A percentile compares a stretch with the other conserved stretches of the same genome.
These are phyloP conservation scores for Pantherophis alleghaniensis DNA, from an alignment of 2,797 vertebrate species.

Conservation along the genomic window DNA sequence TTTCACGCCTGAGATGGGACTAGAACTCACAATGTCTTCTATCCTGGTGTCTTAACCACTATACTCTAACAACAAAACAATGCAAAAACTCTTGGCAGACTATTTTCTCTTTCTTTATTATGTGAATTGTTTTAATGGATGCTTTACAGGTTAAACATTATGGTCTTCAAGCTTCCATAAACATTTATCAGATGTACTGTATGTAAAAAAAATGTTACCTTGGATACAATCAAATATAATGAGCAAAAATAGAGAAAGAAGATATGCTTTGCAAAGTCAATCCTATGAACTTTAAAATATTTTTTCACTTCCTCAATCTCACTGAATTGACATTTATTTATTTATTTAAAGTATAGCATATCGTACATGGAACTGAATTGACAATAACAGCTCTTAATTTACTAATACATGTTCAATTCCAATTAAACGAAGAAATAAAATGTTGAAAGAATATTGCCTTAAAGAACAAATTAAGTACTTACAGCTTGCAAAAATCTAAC, in stretches of 20 bases:
- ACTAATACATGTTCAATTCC: neutral
- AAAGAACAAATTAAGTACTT: constrained; percentile 59
- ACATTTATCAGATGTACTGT: neutral
- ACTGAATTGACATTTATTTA: neutral
- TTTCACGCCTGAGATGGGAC: neutral
- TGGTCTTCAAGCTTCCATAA: neutral
- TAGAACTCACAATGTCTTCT: neutral
- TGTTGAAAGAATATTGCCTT: neutral
- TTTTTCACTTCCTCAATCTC: neutral
- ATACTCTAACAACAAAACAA: neutral
- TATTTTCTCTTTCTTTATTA: neutral
- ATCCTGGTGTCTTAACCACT: neutral
- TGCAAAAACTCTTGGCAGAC: neutral
- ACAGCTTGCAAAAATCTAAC: constrained; percentile 82
- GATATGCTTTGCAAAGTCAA: neutral
- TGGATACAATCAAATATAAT: neutral
- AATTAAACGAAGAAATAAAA: neutral
- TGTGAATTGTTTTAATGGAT: neutral
- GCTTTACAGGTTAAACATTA: neutral
- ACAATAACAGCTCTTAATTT: neutral
- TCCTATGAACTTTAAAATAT: neutral
- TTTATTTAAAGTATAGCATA: neutral
- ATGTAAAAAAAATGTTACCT: neutral
- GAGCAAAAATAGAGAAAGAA: neutral
- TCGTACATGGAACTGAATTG: neutral